A percentile compares a stretch with the other conserved stretches of the same genome.
Conservation (phyloP, 2,113 vertebrate species). For the Globicephala melas region DNA sequence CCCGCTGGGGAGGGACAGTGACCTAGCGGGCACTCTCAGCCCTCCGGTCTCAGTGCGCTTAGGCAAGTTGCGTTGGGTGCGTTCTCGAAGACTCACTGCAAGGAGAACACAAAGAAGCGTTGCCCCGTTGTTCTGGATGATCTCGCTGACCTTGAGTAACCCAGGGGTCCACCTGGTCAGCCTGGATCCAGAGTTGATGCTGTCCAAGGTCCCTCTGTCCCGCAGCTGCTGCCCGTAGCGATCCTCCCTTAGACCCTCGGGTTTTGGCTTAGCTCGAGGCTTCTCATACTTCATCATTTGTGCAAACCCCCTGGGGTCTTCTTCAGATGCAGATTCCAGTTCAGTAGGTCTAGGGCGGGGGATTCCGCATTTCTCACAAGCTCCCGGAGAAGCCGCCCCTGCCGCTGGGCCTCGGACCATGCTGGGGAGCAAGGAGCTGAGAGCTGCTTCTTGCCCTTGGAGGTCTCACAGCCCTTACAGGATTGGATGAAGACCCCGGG, state of each 20-base stretch:
- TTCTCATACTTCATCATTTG: accelerated
- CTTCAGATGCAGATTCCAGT: accelerated
- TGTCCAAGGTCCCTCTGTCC: accelerated
- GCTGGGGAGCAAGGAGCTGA: neutral
- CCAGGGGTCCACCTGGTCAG: neutral
- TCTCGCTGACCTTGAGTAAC: neutral
- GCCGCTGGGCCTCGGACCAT: neutral
- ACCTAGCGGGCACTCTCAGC: neutral
- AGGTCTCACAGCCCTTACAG: neutral
- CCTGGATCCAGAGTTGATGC: neutral
- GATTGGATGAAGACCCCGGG: neutral
- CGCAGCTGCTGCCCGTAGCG: neutral
- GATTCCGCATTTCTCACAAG: neutral
- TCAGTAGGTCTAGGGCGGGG: neutral
- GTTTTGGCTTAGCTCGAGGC: accelerated
- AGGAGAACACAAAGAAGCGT: neutral
- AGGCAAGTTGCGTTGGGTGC: accelerated
- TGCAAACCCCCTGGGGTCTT: neutral
- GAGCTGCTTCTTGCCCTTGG: neutral
- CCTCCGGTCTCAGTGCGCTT: neutral
- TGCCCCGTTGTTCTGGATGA: accelerated
- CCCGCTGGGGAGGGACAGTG: neutral
- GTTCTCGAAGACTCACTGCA: neutral
- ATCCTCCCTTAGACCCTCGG: accelerated
- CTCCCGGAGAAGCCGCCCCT: accelerated